phyloP scores from a whole-genome alignment of 2,797 vertebrate species.

The Erpetoichthys calabaricus region DNA sequence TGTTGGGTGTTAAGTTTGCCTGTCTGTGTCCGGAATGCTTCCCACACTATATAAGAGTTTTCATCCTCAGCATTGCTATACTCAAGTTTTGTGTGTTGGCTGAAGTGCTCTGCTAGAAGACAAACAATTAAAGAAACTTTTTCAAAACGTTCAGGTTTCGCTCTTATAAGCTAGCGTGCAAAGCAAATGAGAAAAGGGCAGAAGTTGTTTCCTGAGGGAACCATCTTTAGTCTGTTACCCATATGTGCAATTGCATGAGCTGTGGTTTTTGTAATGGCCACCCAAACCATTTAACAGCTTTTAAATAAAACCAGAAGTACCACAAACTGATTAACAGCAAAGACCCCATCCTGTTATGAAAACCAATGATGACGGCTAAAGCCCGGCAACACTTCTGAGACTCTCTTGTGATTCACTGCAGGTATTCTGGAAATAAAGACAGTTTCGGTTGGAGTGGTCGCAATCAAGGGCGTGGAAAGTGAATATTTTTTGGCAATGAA shows the following conservation, averaged over 20 bases:
- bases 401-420: constrained; percentile 42
- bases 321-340: constrained; percentile 35
- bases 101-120: too few relatives aligned
- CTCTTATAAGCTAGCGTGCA: constrained; percentile 28
- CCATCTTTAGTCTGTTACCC: constrained; percentile 33
- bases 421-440: constrained; percentile 96
- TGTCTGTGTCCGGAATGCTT: too few relatives aligned
- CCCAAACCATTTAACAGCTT: constrained; percentile 41
- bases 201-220: constrained; percentile 31
- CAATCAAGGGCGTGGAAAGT: constrained; percentile 93
- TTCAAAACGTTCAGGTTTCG: too few relatives aligned
- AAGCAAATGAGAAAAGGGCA: constrained; percentile 26
- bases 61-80: too few relatives aligned
- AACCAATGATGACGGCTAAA: constrained; percentile 35
- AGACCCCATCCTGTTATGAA: constrained; percentile 24
- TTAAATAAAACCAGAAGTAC: constrained; percentile 32
- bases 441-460: constrained; percentile 85
- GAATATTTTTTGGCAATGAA: constrained; percentile 93
- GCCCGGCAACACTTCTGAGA: constrained; percentile 16
- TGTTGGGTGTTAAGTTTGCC: too few relatives aligned
- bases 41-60: too few relatives aligned
- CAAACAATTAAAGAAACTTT: too few relatives aligned
- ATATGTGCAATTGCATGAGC: constrained; percentile 33
- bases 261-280: constrained; percentile 37
- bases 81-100: too few relatives aligned